These are phyloP conservation scores for Cheirogaleus major DNA, from an alignment of 2,797 vertebrate genomes.

Conservation along the genomic window DNA sequence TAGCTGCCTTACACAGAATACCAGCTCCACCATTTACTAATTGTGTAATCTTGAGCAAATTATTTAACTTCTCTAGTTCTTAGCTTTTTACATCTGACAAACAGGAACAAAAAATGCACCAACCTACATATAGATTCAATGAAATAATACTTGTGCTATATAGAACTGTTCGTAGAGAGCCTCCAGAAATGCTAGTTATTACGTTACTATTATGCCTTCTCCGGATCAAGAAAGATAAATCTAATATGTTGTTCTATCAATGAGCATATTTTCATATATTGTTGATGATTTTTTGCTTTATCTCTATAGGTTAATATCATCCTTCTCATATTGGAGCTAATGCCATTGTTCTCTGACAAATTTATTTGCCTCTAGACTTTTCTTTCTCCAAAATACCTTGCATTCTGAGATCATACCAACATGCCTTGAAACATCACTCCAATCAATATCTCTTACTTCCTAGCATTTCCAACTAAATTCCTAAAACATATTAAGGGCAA, in stretches of 20 bases:
- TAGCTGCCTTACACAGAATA: not conserved
- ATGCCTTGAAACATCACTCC: not conserved
- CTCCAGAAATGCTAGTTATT: not conserved
- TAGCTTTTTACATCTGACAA: not conserved
- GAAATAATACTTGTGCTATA: not conserved
- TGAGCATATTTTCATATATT: not conserved
- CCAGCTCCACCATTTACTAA: not conserved
- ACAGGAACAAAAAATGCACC: not conserved
- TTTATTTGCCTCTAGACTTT: not conserved
- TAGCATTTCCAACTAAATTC: not conserved
- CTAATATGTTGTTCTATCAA: not conserved
- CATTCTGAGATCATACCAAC: not conserved
- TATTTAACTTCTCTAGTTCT: not conserved
- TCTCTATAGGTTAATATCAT: not conserved
- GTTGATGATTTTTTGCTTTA: not conserved
- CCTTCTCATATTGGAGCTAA: not conserved
- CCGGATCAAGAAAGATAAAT: not conserved
- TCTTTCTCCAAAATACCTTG: not conserved
- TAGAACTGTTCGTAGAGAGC: not conserved
- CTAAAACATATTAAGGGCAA: not conserved
- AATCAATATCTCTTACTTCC: not conserved
- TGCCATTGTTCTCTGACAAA: not conserved
- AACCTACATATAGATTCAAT: not conserved
- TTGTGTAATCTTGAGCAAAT: not conserved
- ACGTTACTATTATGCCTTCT: not conserved